Percentiles rank a stretch among this genome's conserved stretches.
Conservation (phyloP, 2,888 invertebrate species). For the Pseudeuparius sepicola region DNA sequence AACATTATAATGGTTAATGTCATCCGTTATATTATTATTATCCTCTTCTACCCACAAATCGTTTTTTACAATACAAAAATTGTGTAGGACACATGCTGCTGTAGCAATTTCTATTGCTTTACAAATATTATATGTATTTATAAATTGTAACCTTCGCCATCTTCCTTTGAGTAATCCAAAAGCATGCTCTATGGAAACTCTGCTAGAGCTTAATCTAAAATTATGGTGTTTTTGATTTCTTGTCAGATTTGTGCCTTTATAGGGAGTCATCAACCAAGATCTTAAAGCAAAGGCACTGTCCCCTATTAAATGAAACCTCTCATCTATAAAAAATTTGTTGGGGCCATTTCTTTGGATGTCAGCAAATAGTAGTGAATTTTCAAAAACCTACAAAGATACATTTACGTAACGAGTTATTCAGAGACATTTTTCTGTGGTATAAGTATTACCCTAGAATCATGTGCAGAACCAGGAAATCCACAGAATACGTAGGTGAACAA, state of each 20-base stretch:
- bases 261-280: slow-evolving; percentile 1
- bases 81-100: neutral
- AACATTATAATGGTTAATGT: too few relatives aligned
- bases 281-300: slow-evolving; percentile 1
- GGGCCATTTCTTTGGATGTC: slow-evolving; percentile 2
- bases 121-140: slow-evolving; percentile 1
- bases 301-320: neutral
- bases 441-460: slow-evolving; percentile 10
- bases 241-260: neutral
- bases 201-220: neutral
- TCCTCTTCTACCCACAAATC: neutral
- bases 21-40: slow-evolving; percentile 1
- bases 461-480: slow-evolving; percentile 9
- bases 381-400: slow-evolving; percentile 1
- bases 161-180: slow-evolving; percentile 1
- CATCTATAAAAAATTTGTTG: neutral
- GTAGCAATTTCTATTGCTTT: slow-evolving; percentile 2
- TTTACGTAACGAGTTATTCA: too few relatives aligned
- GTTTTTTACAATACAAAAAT: slow-evolving; percentile 1
- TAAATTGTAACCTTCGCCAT: neutral
- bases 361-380: neutral
- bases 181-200: slow-evolving; percentile 1
- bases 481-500: slow-evolving; percentile 7
- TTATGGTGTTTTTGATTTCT: neutral
- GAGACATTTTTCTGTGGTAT: too few relatives aligned